Evolutionary conservation across 2,888 invertebrate genomes (phyloP), one percentile per base, ranked within the genome.

Genomic region (Agrotis ipsilon): DNA sequence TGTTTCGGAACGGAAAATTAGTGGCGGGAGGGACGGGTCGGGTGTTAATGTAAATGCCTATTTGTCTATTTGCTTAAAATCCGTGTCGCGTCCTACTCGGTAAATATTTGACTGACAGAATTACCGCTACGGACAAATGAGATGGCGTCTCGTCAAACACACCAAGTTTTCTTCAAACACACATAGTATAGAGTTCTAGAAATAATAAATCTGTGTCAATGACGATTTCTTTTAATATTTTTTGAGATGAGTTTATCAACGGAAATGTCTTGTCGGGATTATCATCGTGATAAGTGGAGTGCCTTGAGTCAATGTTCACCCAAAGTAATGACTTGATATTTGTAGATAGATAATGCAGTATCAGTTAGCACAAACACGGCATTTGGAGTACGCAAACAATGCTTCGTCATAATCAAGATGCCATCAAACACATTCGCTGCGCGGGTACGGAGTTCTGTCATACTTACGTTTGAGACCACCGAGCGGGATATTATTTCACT

Each of bases 71-170:
- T 94, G 90, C 91, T 90, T 88, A 92, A 95, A 95, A 94, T 95
- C 94, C 93, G 94, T 95, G 95, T 96, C 95, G 94, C 91, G 93
- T 94, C 93, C 93, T 92, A 92, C 93, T 92, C 89, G 80, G 94
- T 94, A 94, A 96, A 96, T 95, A 95, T 95, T 96, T 94, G 92
- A 91, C 89, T 88, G 91, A 87, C 92, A 90, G 91, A 92, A 95
- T 94, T 94, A 95, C 95, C 95, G 95, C 94, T 95, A 94, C 90
- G 92, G 87, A 92, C 93, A 94, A 94, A 93, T 92, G 92, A 91
- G 91, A 93, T 90, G 89, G 89, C 90, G 91, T 89, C 90, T 91
- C 89, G 83, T 86, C 90, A 88, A 88, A 89, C 88, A 89, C 89
- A 82, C 89, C 86, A 87, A 89, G 88, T 91, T 88, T 90, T 89